phyloP scores from a whole-genome alignment of 2,797 vertebrate species.

The Rachycentron canadum region DNA sequence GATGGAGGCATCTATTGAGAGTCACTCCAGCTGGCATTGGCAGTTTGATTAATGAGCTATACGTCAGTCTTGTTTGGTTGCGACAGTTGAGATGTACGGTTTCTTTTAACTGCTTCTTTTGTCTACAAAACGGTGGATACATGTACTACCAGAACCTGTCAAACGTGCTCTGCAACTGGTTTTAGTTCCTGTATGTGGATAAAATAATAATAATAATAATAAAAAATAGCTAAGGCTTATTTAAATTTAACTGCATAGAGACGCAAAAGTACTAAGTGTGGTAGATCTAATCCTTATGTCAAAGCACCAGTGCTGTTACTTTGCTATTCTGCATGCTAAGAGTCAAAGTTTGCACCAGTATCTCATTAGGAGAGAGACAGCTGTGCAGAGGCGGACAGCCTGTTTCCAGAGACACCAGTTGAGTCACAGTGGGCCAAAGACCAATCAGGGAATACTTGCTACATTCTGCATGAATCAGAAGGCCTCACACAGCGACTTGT shows the following conservation, averaged over 20 bases:
- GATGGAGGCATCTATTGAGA: too few species aligned
- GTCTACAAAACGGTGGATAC: slow-evolving; percentile 26
- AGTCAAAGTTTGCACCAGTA: slow-evolving; percentile 56
- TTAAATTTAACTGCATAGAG: neutral
- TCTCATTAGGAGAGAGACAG: slow-evolving; percentile 79
- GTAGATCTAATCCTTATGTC: slow-evolving; percentile 45
- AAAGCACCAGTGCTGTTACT: slow-evolving; percentile 19
- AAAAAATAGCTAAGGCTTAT: neutral
- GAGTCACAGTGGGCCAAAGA: slow-evolving; percentile 59
- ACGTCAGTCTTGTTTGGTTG: slow-evolving; percentile 27
- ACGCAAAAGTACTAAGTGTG: slow-evolving; percentile 18
- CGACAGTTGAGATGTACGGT: slow-evolving; percentile 2
- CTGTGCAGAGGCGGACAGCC: slow-evolving; percentile 78
- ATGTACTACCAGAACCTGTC: too few species aligned
- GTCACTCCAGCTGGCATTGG: neutral
- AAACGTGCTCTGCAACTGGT: too few species aligned
- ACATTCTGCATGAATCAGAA: slow-evolving; percentile 38
- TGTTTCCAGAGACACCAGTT: slow-evolving; percentile 70
- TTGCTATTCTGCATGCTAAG: slow-evolving; percentile 50
- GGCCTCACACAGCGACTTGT: neutral
- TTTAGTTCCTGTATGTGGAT: neutral
- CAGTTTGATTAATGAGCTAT: slow-evolving; percentile 58
- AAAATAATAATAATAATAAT: neutral
- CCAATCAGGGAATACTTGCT: slow-evolving; percentile 54
- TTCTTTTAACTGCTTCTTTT: slow-evolving; percentile 31